phyloP scores from a whole-genome alignment of 2,888 invertebrate species.

The Andrena flavipes region DNA sequence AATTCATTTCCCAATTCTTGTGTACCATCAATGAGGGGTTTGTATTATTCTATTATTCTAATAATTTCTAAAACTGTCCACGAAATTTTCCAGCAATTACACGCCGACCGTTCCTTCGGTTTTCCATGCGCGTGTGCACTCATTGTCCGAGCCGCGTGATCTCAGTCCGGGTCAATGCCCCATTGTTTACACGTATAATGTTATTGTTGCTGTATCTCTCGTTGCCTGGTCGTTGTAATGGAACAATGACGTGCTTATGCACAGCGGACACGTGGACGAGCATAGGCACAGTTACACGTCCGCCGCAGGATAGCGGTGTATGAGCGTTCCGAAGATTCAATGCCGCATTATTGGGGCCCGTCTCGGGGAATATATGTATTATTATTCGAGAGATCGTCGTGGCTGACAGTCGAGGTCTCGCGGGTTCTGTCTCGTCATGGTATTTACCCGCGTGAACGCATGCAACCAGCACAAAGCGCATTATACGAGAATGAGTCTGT shows the following conservation, averaged over 20 bases:
- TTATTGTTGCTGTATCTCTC: conserved; percentile 69
- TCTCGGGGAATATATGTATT: conserved; percentile 42
- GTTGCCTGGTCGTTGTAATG: conserved; percentile 58
- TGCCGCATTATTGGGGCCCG: conserved; percentile 42
- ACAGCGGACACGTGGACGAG: conserved; percentile 30
- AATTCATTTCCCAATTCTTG: too few species aligned
- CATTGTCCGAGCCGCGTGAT: conserved; percentile 34
- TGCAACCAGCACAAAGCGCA: conserved; percentile 23
- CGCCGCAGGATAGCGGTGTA: not conserved
- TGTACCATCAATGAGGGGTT: too few species aligned
- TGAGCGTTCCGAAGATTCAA: conserved; percentile 32
- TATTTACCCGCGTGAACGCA: conserved; percentile 26
- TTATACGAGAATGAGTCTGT: conserved; percentile 18
- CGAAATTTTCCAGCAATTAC: not conserved
- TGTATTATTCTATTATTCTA: not conserved
- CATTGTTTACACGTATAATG: conserved; percentile 71
- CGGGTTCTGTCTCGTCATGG: conserved; percentile 2
- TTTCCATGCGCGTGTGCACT: conserved; percentile 33
- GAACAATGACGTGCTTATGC: conserved; percentile 67
- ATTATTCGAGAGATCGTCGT: conserved; percentile 67
- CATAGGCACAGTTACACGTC: conserved; percentile 19
- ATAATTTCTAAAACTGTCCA: not conserved
- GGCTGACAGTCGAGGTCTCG: conserved; percentile 50
- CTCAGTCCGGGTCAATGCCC: conserved; percentile 64
- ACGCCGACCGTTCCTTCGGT: not conserved